These are phyloP conservation scores for Thalassoma bifasciatum DNA, from an alignment of 2,113 vertebrate species.

Conservation along the genomic window DNA sequence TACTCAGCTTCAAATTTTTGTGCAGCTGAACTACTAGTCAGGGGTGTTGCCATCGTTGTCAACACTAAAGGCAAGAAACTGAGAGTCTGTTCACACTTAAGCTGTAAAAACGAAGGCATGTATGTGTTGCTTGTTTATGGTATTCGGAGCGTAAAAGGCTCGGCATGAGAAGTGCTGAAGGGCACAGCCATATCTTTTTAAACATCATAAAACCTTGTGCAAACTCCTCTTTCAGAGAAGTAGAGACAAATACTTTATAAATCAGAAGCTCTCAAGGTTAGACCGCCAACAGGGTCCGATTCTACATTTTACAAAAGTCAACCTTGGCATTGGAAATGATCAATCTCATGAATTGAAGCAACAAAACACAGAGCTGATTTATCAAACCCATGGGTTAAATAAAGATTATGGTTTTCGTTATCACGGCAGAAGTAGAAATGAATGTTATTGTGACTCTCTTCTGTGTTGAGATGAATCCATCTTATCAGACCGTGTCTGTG, in stretches of 20 bases:
- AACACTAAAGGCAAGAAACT: background rate
- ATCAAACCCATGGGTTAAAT: conserved; percentile 3
- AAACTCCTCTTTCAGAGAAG: background rate
- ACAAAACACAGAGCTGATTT: background rate
- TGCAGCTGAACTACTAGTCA: background rate
- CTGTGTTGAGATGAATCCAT: conserved; percentile 28
- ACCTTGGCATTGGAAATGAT: background rate
- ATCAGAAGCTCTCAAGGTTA: background rate
- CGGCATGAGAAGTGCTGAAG: background rate
- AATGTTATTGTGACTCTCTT: conserved; percentile 3
- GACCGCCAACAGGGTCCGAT: background rate
- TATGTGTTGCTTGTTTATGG: background rate
- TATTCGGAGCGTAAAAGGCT: background rate
- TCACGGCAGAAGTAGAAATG: conserved; percentile 15
- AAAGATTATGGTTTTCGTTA: conserved; percentile 3
- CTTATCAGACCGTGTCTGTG: conserved; percentile 15
- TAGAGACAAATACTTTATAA: background rate
- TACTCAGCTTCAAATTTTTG: background rate
- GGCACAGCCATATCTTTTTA: background rate
- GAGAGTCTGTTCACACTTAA: background rate
- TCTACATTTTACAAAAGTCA: conserved; percentile 10
- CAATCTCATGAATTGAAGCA: background rate
- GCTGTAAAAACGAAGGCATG: background rate
- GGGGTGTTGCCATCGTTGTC: background rate
- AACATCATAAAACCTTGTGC: conserved; percentile 8